These are phyloP conservation scores for Plumapathes pennacea DNA, from an alignment of 92 coral and sea anemone species.

Conservation along the genomic window DNA sequence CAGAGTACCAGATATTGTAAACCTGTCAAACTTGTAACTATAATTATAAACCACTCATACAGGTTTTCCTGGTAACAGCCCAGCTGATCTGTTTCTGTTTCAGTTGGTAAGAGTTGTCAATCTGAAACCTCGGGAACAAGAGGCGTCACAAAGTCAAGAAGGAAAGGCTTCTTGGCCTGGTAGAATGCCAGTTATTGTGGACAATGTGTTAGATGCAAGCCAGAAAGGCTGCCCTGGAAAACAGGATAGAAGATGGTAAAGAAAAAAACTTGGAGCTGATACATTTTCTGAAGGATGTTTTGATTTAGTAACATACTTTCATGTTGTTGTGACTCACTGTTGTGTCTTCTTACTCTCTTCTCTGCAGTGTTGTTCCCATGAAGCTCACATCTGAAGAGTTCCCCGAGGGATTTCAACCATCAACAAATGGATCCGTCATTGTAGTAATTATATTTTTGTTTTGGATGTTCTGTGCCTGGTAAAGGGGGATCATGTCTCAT, in stretches of 20 bases:
- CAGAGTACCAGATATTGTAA: no score
- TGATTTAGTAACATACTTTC: no score
- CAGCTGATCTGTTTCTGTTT: not conserved
- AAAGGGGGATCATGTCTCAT: no score
- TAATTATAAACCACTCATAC: no score
- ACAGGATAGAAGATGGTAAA: conserved; percentile 20
- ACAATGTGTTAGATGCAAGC: conserved; percentile 18
- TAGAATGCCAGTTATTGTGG: conserved; percentile 45
- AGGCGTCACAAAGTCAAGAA: conserved; percentile 47
- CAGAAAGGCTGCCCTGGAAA: conserved; percentile 38
- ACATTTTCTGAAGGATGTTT: no score
- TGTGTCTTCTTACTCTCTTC: no score
- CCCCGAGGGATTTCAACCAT: conserved; percentile 59
- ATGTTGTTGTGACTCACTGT: no score
- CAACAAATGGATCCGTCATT: conserved; percentile 64
- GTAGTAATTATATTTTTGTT: no score
- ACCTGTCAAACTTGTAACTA: no score
- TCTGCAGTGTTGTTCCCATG: conserved; percentile 55
- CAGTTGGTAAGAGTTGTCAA: conserved; percentile 80
- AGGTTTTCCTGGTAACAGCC: no score
- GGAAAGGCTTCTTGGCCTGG: conserved; percentile 19
- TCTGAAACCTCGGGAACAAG: conserved; percentile 65
- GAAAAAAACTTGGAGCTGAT: no score
- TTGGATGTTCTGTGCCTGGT: no score
- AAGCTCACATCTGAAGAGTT: conserved; percentile 21